Evolutionary conservation across 2,888 invertebrate species (phyloP).

Genomic region (Isoperla grammatica): DNA sequence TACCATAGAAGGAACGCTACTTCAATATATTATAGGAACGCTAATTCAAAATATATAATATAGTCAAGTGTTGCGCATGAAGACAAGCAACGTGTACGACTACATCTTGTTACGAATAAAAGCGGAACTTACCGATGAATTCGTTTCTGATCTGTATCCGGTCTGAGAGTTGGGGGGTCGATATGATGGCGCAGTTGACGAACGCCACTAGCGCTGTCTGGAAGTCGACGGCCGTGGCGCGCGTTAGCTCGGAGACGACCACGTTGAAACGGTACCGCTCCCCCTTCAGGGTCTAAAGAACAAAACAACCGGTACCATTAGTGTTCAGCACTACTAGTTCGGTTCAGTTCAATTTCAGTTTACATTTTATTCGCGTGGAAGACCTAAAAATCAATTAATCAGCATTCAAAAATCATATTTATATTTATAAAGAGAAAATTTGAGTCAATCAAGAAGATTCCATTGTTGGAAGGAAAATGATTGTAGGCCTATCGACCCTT

Average conservation of each 20-base stretch:
- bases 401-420: neutral
- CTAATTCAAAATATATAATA: too few relatives aligned
- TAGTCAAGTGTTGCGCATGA: too few relatives aligned
- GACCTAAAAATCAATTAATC: neutral
- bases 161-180: conserved; percentile 79
- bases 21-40: too few relatives aligned
- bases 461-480: too few relatives aligned
- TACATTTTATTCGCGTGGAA: neutral
- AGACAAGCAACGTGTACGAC: too few relatives aligned
- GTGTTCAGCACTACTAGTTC: neutral
- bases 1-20: too few relatives aligned
- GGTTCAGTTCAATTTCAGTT: neutral
- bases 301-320: conserved; percentile 31
- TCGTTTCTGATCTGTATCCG: conserved; percentile 86
- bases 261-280: conserved; percentile 86
- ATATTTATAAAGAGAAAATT: too few relatives aligned
- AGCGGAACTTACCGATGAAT: conserved; percentile 89
- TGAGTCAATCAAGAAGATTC: too few relatives aligned
- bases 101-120: too few relatives aligned
- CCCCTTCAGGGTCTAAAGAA: conserved; percentile 67
- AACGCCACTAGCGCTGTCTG: conserved; percentile 89
- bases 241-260: conserved; percentile 81
- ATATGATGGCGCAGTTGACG: conserved; percentile 92
- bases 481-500: too few relatives aligned
- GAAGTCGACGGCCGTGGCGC: conserved; percentile 76